Evolutionary conservation across 2,113 vertebrate species (phyloP).

Genomic region (Lutjanus erythropterus): DNA sequence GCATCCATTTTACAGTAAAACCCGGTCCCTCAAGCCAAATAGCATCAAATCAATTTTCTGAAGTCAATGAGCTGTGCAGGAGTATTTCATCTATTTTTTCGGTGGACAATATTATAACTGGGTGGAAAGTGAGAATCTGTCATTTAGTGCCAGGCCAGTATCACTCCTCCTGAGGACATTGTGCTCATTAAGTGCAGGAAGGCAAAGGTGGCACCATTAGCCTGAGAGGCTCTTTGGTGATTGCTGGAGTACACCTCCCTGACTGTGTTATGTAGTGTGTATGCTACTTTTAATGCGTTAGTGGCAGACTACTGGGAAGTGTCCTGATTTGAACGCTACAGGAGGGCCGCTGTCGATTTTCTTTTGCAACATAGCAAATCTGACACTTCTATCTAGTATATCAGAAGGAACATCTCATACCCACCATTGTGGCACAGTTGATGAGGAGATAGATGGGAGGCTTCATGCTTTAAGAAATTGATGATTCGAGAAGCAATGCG

Average conservation of each 20-base stretch:
- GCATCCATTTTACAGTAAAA: slow-evolving; percentile 56
- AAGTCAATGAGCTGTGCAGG: slow-evolving; percentile 71
- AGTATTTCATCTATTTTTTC: slow-evolving; percentile 63
- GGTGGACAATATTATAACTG: slow-evolving; percentile 54
- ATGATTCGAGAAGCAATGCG: slow-evolving; percentile 43
- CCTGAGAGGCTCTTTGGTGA: slow-evolving; percentile 72
- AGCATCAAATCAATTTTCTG: slow-evolving; percentile 72
- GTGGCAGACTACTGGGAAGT: slow-evolving; percentile 60
- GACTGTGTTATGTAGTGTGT: slow-evolving; percentile 27
- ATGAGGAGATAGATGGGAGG: slow-evolving; percentile 25
- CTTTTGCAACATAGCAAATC: slow-evolving; percentile 30
- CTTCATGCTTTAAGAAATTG: slow-evolving; percentile 44
- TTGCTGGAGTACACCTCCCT: slow-evolving; percentile 59
- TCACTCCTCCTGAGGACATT: slow-evolving; percentile 60
- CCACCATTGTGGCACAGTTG: slow-evolving; percentile 28
- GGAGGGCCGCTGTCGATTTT: slow-evolving; percentile 26
- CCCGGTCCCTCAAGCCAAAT: slow-evolving; percentile 70
- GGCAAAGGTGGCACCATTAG: slow-evolving; percentile 67
- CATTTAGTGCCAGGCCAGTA: slow-evolving; percentile 50
- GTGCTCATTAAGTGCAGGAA: slow-evolving; percentile 54
- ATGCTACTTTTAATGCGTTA: slow-evolving; percentile 40
- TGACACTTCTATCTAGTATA: slow-evolving; percentile 23
- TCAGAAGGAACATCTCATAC: slow-evolving; percentile 49
- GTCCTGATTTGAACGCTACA: slow-evolving; percentile 68
- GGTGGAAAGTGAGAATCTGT: slow-evolving; percentile 58